A percentile compares a stretch with the other conserved stretches of the same genome.
These are phyloP conservation scores for Alligator sinensis DNA, from an alignment of 2,113 vertebrate species.

Conservation along the genomic window DNA sequence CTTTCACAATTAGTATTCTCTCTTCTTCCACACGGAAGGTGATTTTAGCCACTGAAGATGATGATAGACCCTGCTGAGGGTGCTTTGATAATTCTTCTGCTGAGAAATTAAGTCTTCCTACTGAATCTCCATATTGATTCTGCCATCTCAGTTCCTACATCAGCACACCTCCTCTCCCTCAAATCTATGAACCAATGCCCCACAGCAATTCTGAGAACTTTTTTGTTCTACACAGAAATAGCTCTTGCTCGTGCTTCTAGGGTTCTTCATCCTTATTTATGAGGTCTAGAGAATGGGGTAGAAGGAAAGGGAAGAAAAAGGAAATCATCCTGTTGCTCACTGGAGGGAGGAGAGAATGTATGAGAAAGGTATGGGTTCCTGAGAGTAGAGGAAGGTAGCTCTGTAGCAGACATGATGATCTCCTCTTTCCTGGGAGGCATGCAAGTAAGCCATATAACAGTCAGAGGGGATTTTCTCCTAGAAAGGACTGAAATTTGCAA, in stretches of 20 bases:
- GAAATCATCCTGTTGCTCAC: background rate
- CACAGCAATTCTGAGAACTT: conserved; percentile 23
- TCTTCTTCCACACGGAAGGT: background rate
- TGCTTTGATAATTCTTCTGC: background rate
- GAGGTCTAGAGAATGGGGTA: background rate
- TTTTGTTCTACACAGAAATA: background rate
- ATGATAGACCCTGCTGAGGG: too few species aligned
- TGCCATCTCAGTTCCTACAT: background rate
- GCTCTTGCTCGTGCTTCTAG: background rate
- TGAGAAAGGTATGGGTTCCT: background rate
- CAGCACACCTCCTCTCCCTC: conserved; percentile 1
- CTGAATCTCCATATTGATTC: conserved; percentile 33
- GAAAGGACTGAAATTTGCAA: background rate
- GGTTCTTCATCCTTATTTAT: background rate
- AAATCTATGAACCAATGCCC: conserved; percentile 7
- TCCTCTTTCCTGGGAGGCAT: background rate
- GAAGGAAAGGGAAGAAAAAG: background rate
- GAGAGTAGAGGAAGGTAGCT: background rate
- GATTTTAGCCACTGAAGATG: background rate
- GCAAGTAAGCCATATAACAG: background rate
- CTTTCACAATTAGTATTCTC: background rate
- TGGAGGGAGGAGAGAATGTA: background rate
- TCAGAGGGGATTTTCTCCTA: background rate
- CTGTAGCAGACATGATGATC: background rate
- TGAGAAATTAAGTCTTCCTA: background rate